Base-by-base conservation (phyloP, 2,113 vertebrate genomes). In the Bubo scandiacus region DNA sequence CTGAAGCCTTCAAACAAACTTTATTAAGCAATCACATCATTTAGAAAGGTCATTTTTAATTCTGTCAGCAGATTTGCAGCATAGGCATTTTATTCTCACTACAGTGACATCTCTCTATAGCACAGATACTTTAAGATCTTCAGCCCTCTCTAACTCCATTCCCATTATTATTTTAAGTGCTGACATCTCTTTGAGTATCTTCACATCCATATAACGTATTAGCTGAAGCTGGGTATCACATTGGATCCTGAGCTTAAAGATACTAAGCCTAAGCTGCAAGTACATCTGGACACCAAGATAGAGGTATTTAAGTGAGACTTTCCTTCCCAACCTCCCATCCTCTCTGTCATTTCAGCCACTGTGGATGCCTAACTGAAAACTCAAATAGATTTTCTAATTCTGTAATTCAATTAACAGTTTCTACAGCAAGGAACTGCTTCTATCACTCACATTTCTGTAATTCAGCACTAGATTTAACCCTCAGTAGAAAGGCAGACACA, bases 221-320 rank as follows among this genome's bases (percentile, higher is more conserved):
- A 95, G 88, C 63, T 79, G 22, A 91, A 94, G 92, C 83, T 70
- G 73, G 32, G 10, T 77, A 79, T 94, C 81, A 75, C 61, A 58
- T 15, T 80, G 74, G 59, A 96, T 91, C 29, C 86, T 91, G 47
- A 55, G 93, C 80, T 96, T 88, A 90, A 67, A 89, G 66, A 86
- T 75, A 92, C 79, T 87, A 88, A 97, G 93, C 80, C 42, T 92
- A 75, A 96, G 82, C 90, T 95, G 70, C 67, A 93, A 30, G 61
- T 91, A 88, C 94, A 95, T 95, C 86, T 94, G 97, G 95, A 91
- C 73, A 73, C 30, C 42, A 67, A 96, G 93, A 95, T 90, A 94
- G 45, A 85, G 59, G 70, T 88, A 96, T 94, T 86, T 90, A 89
- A 87, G 45, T 7, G 86, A 23, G 59, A 62, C 71, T 81, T 92